These are phyloP conservation scores for Metalampra italica DNA, from an alignment of 2,888 invertebrate species.

Conservation along the genomic window DNA sequence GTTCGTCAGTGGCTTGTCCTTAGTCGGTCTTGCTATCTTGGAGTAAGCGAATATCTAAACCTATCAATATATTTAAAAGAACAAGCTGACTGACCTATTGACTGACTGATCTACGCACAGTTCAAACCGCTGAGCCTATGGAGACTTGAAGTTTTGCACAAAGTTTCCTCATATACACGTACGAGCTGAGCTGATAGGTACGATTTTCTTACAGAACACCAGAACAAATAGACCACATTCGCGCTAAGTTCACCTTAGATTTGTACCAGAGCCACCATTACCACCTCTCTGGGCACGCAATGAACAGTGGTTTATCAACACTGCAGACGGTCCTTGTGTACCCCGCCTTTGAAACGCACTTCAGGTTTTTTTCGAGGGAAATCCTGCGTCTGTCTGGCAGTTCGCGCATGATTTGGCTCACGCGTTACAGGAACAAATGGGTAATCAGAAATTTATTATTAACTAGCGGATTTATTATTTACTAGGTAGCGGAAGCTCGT, in stretches of 20 bases:
- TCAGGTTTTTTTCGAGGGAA: constrained; percentile 79
- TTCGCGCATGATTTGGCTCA: constrained; percentile 53
- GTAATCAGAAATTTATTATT: constrained; percentile 24
- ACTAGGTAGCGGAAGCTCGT: too few relatives aligned
- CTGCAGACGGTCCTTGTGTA: constrained; percentile 59
- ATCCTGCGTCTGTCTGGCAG: constrained; percentile 77
- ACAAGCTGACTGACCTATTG: too few relatives aligned
- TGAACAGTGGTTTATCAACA: constrained; percentile 34
- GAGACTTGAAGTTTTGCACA: too few relatives aligned
- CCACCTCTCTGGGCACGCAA: constrained; percentile 34
- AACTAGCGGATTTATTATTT: too few relatives aligned
- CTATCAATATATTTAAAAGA: too few relatives aligned
- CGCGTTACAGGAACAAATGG: constrained; percentile 63
- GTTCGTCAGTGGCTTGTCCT: constrained; percentile 41
- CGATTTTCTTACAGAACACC: constrained; percentile 33
- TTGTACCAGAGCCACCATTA: constrained; percentile 50
- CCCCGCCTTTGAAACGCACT: constrained; percentile 78
- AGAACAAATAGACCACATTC: constrained; percentile 49
- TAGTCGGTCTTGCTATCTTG: constrained; percentile 55
- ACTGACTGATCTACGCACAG: too few relatives aligned
- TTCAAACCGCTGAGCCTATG: too few relatives aligned
- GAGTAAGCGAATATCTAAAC: constrained; percentile 39
- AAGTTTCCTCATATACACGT: too few relatives aligned
- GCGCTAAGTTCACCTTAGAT: constrained; percentile 50
- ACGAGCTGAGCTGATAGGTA: too few relatives aligned